A percentile compares a stretch with the other conserved stretches of the same genome.
phyloP scores from a whole-genome alignment of 2,888 invertebrate species.

The Abscondita cerata region DNA sequence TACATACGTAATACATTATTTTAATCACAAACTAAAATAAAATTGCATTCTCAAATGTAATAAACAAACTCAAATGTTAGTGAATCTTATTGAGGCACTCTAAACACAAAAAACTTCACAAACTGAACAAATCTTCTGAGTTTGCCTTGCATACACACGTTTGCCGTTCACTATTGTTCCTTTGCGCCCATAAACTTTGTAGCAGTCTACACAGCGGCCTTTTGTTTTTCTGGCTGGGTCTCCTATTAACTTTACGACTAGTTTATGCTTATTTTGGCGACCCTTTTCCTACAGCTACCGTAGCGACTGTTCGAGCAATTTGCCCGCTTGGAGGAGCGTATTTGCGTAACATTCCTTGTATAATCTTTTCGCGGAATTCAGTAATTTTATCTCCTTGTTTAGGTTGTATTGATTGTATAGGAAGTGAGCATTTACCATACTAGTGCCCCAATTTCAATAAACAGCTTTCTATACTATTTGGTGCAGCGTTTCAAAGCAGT shows the following conservation, averaged over 20 bases:
- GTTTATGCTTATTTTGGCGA: background rate
- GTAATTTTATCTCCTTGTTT: background rate
- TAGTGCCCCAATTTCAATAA: slow-evolving; percentile 21
- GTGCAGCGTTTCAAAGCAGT: slow-evolving; percentile 20
- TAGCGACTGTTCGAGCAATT: too few relatives aligned
- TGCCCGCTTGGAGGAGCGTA: background rate
- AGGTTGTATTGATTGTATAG: background rate
- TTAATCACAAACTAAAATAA: background rate
- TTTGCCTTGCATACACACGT: background rate
- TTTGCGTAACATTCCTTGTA: background rate
- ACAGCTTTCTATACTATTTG: slow-evolving; percentile 31
- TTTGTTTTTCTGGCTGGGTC: slow-evolving; percentile 1
- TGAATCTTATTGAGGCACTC: background rate
- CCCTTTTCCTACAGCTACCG: too few relatives aligned
- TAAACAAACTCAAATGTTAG: background rate
- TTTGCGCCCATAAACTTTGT: background rate
- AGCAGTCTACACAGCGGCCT: slow-evolving; percentile 3
- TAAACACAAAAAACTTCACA: background rate
- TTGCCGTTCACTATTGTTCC: background rate
- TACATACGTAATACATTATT: background rate
- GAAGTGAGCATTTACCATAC: background rate
- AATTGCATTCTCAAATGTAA: background rate
- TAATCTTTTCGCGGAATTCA: slow-evolving; percentile 1
- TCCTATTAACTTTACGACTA: background rate
- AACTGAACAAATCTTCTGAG: slow-evolving; percentile 1